These are phyloP conservation scores for Nesidiocoris tenuis DNA, from an alignment of 2,888 invertebrate genomes.

Conservation along the genomic window DNA sequence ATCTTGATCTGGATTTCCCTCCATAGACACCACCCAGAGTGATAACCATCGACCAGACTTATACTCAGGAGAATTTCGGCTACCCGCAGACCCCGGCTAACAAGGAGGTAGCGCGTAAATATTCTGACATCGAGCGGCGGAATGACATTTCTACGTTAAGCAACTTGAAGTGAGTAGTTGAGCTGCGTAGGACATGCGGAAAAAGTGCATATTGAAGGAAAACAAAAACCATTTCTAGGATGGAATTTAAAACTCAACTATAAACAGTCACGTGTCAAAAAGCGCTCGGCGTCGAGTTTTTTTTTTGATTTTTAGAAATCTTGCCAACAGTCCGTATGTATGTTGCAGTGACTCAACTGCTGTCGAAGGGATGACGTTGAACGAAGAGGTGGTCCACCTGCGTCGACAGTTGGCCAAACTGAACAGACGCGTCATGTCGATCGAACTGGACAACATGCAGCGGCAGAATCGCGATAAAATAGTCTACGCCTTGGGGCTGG, in stretches of 20 bases:
- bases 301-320: not conserved
- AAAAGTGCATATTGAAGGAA: no score
- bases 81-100: conserved; percentile 1
- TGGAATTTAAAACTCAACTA: no score
- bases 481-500: conserved; percentile 77
- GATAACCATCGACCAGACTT: conserved; percentile 81
- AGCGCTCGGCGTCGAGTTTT: no score
- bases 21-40: conserved; percentile 82
- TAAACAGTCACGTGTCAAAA: no score
- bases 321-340: not conserved
- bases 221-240: no score
- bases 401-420: conserved; percentile 83
- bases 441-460: conserved; percentile 82
- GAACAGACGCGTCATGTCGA: conserved; percentile 79
- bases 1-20: conserved; percentile 48
- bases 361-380: conserved; percentile 60
- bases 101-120: conserved; percentile 6
- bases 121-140: conserved; percentile 29
- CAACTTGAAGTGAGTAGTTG: conserved; percentile 24
- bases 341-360: conserved; percentile 24
- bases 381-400: conserved; percentile 79
- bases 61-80: conserved; percentile 58
- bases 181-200: not conserved
- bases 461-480: conserved; percentile 84
- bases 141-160: conserved; percentile 32